Evolutionary conservation across 2,888 invertebrate genomes (phyloP).

Genomic region (Plutella xylostella): DNA sequence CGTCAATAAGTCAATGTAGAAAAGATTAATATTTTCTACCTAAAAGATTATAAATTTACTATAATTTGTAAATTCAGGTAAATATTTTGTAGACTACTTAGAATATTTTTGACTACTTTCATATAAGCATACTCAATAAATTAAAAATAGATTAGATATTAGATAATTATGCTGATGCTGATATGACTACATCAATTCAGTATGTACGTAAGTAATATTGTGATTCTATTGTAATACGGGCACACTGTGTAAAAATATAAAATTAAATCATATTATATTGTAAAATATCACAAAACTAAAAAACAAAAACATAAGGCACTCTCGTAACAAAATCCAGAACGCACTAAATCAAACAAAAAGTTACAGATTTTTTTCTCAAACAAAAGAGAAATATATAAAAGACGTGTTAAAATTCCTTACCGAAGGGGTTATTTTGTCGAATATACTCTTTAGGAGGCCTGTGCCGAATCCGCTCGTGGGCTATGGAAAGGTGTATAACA

Average conservation of each 20-base stretch:
- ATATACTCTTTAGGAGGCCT: slow-evolving; percentile 72
- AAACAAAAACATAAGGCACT: slow-evolving; percentile 39
- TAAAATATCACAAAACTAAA: slow-evolving; percentile 37
- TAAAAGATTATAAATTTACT: slow-evolving; percentile 27
- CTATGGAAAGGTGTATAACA: slow-evolving; percentile 70
- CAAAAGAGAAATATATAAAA: slow-evolving; percentile 29
- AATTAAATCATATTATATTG: slow-evolving; percentile 29
- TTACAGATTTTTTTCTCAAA: slow-evolving; percentile 14
- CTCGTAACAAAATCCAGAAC: slow-evolving; percentile 42
- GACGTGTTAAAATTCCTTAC: slow-evolving; percentile 71
- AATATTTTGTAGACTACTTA: slow-evolving; percentile 47
- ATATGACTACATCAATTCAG: slow-evolving; percentile 37
- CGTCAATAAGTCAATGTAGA: neutral
- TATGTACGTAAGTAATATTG: slow-evolving; percentile 29
- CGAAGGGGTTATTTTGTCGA: slow-evolving; percentile 73
- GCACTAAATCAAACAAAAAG: slow-evolving; percentile 42
- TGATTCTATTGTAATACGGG: slow-evolving; percentile 54
- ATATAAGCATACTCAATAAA: slow-evolving; percentile 57
- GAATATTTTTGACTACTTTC: slow-evolving; percentile 47
- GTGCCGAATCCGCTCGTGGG: slow-evolving; percentile 70
- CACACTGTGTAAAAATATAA: slow-evolving; percentile 55
- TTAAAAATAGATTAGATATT: slow-evolving; percentile 50
- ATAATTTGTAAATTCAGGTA: slow-evolving; percentile 30
- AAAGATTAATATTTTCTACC: neutral
- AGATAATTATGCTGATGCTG: slow-evolving; percentile 40